Conservation (phyloP, 23 tunicate species). For the Styela clava region DNA sequence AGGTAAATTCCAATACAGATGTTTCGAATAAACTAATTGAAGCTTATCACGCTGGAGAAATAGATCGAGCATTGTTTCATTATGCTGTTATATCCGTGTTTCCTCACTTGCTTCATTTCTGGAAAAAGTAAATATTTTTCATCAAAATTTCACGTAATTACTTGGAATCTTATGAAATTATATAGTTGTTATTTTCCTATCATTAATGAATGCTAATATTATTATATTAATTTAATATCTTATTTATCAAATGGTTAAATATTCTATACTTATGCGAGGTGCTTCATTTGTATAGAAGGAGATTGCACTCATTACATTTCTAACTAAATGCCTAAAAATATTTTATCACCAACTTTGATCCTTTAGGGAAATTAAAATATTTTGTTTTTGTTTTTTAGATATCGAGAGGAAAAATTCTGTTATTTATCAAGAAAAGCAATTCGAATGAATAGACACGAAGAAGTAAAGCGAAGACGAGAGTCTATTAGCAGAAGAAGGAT, state of each 20-base stretch:
- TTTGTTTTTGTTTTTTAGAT: constrained; percentile 32
- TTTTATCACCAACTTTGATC: too few species aligned
- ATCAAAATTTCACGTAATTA: too few species aligned
- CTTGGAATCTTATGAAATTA: too few species aligned
- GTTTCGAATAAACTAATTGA: constrained; percentile 14
- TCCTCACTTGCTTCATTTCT: constrained; percentile 53
- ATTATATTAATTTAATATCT: too few species aligned
- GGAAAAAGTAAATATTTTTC: constrained; percentile 61
- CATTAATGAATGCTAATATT: too few species aligned
- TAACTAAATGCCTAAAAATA: too few species aligned
- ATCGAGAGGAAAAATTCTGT: constrained; percentile 17
- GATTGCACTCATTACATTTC: too few species aligned
- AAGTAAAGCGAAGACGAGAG: constrained; percentile 25
- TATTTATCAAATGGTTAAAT: too few species aligned
- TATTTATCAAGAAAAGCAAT: constrained; percentile 42
- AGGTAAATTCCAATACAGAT: constrained; percentile 43
- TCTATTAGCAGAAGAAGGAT: not conserved
- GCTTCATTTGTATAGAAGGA: too few species aligned
- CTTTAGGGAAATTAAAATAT: too few species aligned
- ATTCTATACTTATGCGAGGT: too few species aligned
- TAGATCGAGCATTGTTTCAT: constrained; percentile 49
- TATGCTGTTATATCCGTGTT: constrained; percentile 42
- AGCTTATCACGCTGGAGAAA: constrained; percentile 5
- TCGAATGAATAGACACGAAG: constrained; percentile 22
- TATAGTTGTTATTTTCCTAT: too few species aligned